phyloP scores from a whole-genome alignment of 2,113 vertebrate species.

The Crotalus horridus region DNA sequence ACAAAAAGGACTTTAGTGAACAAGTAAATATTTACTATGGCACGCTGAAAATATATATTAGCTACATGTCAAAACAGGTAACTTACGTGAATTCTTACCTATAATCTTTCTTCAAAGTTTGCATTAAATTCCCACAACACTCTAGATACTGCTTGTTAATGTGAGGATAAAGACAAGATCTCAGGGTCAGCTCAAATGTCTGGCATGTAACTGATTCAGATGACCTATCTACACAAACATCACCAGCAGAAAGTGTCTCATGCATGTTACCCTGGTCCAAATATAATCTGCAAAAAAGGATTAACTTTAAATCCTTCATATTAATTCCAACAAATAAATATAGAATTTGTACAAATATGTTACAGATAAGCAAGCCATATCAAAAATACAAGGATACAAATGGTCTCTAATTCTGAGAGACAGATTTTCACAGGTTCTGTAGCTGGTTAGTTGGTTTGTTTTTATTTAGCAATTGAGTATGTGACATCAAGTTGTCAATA shows the following conservation, averaged over 20 bases:
- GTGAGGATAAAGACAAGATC: conserved; percentile 95
- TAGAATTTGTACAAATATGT: background rate
- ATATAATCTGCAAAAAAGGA: conserved; percentile 78
- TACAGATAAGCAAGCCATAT: background rate
- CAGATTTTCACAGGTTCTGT: background rate
- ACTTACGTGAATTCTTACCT: conserved; percentile 69
- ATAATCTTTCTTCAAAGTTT: conserved; percentile 93
- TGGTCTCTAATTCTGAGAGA: background rate
- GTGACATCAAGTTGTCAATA: background rate
- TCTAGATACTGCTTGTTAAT: conserved; percentile 91
- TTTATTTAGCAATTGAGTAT: background rate
- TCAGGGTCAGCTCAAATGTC: conserved; percentile 91
- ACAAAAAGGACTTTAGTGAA: background rate
- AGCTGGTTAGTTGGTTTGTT: background rate
- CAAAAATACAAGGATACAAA: background rate
- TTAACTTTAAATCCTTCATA: background rate
- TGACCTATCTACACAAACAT: conserved; percentile 88
- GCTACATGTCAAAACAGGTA: background rate
- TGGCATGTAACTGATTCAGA: conserved; percentile 96
- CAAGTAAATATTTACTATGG: background rate
- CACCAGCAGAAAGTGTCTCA: conserved; percentile 84
- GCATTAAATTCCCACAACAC: conserved; percentile 96
- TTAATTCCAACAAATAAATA: background rate
- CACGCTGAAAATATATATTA: background rate
- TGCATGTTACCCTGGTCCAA: conserved; percentile 94